Percentiles rank a stretch among this genome's conserved stretches.
phyloP scores from a whole-genome alignment of 2,113 vertebrate genomes.

The Prietella phreatophila region DNA sequence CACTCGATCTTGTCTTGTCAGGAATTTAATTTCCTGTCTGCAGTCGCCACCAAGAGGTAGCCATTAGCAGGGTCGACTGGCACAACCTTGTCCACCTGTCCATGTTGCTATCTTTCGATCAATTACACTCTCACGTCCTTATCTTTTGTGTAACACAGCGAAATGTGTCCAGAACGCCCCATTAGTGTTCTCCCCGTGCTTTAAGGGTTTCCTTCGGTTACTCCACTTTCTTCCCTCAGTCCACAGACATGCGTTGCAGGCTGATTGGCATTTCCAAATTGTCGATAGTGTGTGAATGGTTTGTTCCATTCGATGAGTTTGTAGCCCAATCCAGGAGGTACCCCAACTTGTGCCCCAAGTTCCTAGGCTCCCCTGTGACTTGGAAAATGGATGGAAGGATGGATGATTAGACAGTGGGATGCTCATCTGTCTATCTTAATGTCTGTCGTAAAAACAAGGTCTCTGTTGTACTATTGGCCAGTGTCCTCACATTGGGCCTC shows the following conservation, averaged over 20 bases:
- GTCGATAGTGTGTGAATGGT: no score
- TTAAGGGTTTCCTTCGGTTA: no score
- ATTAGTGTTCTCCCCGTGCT: not conserved
- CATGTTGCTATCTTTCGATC: not conserved
- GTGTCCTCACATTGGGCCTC: not conserved
- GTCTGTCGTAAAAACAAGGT: not conserved
- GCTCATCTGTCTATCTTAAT: not conserved
- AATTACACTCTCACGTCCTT: not conserved
- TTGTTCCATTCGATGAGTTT: no score
- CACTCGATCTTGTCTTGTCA: constrained; percentile 19
- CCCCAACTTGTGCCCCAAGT: no score
- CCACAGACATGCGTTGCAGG: no score
- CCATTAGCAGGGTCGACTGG: constrained; percentile 11
- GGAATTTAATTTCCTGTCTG: constrained; percentile 13
- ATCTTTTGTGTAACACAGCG: not conserved
- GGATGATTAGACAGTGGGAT: not conserved
- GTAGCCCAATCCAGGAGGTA: no score
- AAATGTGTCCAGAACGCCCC: not conserved
- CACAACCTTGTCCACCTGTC: constrained; percentile 4
- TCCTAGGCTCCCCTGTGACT: no score
- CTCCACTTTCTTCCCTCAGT: no score
- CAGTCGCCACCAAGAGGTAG: not conserved
- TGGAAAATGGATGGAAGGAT: no score
- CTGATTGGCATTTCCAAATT: no score
- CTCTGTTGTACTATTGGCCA: no score